These are phyloP conservation scores for Columba janthina DNA, from an alignment of 2,113 vertebrate genomes.

Conservation along the genomic window DNA sequence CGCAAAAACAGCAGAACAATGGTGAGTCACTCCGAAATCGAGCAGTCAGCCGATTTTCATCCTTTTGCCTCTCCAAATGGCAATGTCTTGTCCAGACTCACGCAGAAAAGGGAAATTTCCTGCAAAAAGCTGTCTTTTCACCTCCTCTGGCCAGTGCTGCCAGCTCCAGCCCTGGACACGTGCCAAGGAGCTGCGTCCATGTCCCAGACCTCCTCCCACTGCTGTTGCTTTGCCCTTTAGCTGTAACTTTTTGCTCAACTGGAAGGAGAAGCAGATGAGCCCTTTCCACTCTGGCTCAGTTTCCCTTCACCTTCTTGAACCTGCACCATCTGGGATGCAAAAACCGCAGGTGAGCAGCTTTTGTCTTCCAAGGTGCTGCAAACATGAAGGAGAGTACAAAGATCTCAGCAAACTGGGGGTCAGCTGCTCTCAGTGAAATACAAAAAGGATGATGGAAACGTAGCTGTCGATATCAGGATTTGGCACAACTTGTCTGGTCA, in stretches of 20 bases:
- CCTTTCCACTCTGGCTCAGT: background rate
- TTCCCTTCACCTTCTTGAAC: background rate
- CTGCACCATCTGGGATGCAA: slow-evolving; percentile 35
- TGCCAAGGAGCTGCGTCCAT: accelerated
- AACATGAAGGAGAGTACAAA: background rate
- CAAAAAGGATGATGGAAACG: background rate
- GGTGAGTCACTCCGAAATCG: background rate
- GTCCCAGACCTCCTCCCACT: background rate
- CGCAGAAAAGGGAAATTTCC: background rate
- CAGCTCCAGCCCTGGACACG: background rate
- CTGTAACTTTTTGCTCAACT: background rate
- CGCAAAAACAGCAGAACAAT: background rate
- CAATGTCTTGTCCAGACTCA: background rate
- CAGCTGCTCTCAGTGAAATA: background rate
- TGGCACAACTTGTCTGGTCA: background rate
- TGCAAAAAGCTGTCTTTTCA: background rate
- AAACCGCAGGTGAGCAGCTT: background rate
- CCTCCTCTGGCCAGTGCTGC: background rate
- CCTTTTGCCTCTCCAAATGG: background rate
- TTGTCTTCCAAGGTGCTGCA: background rate
- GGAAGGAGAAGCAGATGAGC: slow-evolving; percentile 32
- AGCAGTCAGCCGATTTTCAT: background rate
- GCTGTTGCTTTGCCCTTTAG: background rate
- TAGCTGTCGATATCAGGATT: background rate
- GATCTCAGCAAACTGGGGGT: background rate